Evolutionary conservation across 2,888 invertebrate genomes (phyloP).

Genomic region (Tupiocoris notatus): DNA sequence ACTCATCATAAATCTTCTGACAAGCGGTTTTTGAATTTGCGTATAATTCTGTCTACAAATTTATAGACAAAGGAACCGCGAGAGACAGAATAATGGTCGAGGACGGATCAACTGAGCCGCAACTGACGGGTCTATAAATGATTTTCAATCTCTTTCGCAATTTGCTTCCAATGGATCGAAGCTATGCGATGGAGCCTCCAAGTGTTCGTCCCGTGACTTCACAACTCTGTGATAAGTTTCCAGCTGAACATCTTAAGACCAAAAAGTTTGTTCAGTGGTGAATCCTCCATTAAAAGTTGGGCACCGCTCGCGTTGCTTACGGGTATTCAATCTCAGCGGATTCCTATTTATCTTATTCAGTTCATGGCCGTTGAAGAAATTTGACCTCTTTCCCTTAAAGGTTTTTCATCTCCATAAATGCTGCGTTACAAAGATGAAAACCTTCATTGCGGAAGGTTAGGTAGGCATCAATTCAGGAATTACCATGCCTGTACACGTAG

Average conservation of each 20-base stretch:
- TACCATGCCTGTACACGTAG: too few relatives aligned
- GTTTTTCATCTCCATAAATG: too few relatives aligned
- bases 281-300: conserved; percentile 36
- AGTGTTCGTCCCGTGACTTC: conserved; percentile 10
- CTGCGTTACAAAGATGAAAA: too few relatives aligned
- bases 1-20: too few relatives aligned
- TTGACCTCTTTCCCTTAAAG: conserved; percentile 11
- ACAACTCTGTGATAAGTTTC: conserved; percentile 33
- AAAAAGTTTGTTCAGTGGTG: conserved; percentile 17
- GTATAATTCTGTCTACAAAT: too few relatives aligned
- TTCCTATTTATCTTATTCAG: conserved; percentile 31
- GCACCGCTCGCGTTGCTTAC: conserved; percentile 22
- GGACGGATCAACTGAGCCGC: not conserved
- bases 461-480: too few relatives aligned
- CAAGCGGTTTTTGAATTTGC: too few relatives aligned
- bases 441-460: too few relatives aligned
- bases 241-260: conserved; percentile 23
- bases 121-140: conserved; percentile 23
- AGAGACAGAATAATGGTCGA: not conserved
- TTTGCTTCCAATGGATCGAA: conserved; percentile 9
- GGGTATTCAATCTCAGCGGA: conserved; percentile 26
- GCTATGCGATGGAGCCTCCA: not conserved
- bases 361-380: conserved; percentile 12
- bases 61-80: too few relatives aligned
- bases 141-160: conserved; percentile 19